Conservation (phyloP, 2,113 vertebrate species). For the Oxygymnocypris stewartii region DNA sequence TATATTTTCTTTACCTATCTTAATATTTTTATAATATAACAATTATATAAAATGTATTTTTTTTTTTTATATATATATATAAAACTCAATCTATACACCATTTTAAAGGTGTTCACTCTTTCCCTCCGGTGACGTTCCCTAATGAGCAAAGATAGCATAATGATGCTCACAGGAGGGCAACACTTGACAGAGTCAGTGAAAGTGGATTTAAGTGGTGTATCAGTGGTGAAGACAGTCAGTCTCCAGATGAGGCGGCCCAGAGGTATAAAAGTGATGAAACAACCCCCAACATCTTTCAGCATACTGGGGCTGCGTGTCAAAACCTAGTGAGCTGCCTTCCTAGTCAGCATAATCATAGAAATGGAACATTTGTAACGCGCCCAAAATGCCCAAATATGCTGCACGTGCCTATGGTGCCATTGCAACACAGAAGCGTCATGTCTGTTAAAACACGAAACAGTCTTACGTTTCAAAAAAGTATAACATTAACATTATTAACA, state of each 20-base stretch:
- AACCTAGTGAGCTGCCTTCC: neutral
- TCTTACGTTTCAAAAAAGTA: no score
- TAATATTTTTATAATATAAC: neutral
- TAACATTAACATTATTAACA: no score
- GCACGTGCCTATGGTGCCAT: neutral
- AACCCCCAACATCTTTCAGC: constrained; percentile 23
- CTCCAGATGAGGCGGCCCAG: constrained; percentile 10
- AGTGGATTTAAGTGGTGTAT: constrained; percentile 30
- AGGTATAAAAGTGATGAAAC: constrained; percentile 35
- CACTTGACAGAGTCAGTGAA: constrained; percentile 21
- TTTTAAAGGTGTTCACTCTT: neutral
- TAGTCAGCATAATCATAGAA: neutral
- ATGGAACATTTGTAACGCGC: neutral
- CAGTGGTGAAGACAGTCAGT: constrained; percentile 20
- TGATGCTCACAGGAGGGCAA: constrained; percentile 32
- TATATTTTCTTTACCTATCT: neutral
- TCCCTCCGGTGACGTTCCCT: neutral
- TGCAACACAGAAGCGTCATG: neutral
- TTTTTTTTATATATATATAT: no score
- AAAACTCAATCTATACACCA: neutral
- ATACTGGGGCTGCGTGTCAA: constrained; percentile 14
- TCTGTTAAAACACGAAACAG: no score
- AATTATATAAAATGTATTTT: neutral
- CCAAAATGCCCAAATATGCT: neutral
- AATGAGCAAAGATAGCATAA: constrained; percentile 22